phyloP scores from a whole-genome alignment of 2,113 vertebrate genomes.

The Recurvirostra avosetta region DNA sequence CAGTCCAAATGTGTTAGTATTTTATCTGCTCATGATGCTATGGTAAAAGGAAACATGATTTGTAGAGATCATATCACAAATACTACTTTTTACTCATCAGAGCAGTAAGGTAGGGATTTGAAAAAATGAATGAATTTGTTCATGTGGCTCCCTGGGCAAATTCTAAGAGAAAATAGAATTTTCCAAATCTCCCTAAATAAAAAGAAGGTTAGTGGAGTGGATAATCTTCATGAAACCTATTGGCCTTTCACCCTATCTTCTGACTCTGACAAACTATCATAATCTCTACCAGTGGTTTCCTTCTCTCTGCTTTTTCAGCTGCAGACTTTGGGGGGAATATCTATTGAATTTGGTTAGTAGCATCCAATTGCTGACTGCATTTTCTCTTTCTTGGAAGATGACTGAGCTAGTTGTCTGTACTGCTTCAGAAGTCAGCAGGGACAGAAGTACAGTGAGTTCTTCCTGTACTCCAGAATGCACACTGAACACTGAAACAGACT shows the following conservation, averaged over 20 bases:
- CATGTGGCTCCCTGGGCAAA: neutral
- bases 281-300: neutral
- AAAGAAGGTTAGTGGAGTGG: neutral
- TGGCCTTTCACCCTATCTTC: neutral
- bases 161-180: neutral
- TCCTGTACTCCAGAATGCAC: neutral
- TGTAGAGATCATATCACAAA: neutral
- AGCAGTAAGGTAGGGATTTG: neutral
- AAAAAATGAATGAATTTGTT: neutral
- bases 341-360: neutral
- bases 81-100: neutral
- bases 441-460: neutral
- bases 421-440: neutral
- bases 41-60: neutral
- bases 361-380: neutral
- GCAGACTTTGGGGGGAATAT: neutral
- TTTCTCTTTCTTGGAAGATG: neutral
- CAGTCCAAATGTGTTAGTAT: neutral
- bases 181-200: neutral
- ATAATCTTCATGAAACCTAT: neutral
- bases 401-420: neutral
- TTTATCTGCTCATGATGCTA: neutral
- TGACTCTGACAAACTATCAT: neutral
- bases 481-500: neutral
- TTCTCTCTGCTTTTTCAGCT: neutral